phyloP scores from a whole-genome alignment of 2,888 invertebrate genomes.

The Apodemia duryi region DNA sequence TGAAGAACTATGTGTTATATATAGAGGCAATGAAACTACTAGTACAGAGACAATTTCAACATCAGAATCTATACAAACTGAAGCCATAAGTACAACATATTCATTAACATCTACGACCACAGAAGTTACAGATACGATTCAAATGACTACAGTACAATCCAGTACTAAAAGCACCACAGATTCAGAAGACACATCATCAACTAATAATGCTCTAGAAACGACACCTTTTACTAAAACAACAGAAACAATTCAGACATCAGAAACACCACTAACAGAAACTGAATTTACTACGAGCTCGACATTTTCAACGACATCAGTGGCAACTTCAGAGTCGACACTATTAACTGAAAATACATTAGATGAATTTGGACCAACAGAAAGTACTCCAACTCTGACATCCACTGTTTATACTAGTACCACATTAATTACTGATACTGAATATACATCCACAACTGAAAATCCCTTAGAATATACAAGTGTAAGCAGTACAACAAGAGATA shows the following conservation, averaged over 20 bases:
- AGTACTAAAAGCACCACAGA: background rate
- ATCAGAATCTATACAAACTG: background rate
- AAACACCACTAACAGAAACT: background rate
- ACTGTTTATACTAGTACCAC: background rate
- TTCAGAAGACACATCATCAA: background rate
- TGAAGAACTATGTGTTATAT: constrained; percentile 23
- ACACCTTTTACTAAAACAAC: background rate
- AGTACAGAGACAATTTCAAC: constrained; percentile 18
- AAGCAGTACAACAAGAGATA: no score
- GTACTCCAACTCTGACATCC: background rate
- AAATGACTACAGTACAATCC: background rate
- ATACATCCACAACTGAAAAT: background rate
- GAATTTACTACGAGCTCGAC: background rate
- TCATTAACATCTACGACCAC: background rate
- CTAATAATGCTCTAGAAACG: background rate
- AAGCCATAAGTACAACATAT: background rate
- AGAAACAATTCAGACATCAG: background rate
- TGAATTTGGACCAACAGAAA: background rate
- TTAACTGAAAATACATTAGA: background rate
- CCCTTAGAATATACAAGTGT: no score
- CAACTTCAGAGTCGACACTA: background rate
- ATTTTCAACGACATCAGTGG: background rate
- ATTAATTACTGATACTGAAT: background rate
- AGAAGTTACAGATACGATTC: constrained; percentile 12
- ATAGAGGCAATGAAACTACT: constrained; percentile 11